These are phyloP conservation scores for Glaucidium brasilianum DNA, from an alignment of 2,113 vertebrate genomes.

Conservation along the genomic window DNA sequence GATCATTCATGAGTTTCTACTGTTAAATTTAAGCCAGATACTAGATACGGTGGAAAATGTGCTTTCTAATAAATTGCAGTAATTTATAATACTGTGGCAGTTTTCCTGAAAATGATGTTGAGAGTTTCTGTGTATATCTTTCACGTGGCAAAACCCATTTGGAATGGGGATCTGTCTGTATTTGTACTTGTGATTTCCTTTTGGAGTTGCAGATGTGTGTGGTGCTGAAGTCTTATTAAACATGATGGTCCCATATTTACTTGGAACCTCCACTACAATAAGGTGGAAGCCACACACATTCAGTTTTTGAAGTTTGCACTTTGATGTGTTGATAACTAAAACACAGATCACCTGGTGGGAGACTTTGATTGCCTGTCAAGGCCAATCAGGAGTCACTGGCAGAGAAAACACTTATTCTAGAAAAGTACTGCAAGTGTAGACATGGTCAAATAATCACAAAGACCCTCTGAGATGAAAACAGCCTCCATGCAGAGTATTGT, in stretches of 20 bases:
- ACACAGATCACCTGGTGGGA: slow-evolving; percentile 21
- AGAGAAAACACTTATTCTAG: slow-evolving; percentile 18
- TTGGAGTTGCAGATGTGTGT: background rate
- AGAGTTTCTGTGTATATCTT: background rate
- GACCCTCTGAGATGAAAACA: slow-evolving; percentile 17
- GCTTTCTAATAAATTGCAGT: background rate
- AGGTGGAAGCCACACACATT: background rate
- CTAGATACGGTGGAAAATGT: background rate
- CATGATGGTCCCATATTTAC: background rate
- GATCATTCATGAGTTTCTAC: background rate
- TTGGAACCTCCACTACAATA: background rate
- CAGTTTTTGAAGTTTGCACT: background rate
- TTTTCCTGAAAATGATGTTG: background rate
- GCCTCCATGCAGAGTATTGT: background rate
- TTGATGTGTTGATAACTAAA: slow-evolving; percentile 30
- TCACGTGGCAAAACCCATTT: background rate
- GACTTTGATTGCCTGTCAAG: slow-evolving; percentile 42
- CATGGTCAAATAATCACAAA: background rate
- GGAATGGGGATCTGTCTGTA: background rate
- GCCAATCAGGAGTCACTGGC: background rate
- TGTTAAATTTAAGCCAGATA: background rate
- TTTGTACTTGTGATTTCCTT: background rate
- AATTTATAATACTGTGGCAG: background rate
- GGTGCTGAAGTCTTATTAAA: background rate
- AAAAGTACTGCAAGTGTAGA: background rate